Percentiles rank a stretch among this genome's conserved stretches.
Evolutionary conservation across 1,140 invertebrate species (phyloP).

Genomic region (Trichonephila clavipes): DNA sequence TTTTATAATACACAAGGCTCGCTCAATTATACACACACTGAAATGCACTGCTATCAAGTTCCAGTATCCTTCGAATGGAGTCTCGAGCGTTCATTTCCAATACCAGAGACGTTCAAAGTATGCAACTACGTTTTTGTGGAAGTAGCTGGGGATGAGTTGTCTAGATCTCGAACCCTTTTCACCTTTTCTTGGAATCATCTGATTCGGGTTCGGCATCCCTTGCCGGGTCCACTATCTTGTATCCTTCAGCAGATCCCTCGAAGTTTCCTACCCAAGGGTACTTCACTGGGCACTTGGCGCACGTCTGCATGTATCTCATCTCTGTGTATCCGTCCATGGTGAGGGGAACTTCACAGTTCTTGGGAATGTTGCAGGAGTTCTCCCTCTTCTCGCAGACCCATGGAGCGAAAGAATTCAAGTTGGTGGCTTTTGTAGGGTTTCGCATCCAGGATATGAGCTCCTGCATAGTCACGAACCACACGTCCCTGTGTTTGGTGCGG

Average conservation of each 20-base stretch:
- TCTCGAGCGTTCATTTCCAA: too few relatives aligned
- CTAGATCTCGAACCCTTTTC: neutral
- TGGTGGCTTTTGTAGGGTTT: constrained; percentile 92
- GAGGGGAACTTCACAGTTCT: constrained; percentile 91
- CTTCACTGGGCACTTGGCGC: constrained; percentile 94
- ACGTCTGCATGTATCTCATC: constrained; percentile 92
- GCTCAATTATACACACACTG: too few relatives aligned
- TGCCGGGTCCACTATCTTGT: constrained; percentile 59
- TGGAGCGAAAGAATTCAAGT: constrained; percentile 92
- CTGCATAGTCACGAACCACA: constrained; percentile 94
- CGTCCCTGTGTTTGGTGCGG: constrained; percentile 88
- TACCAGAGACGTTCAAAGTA: too few relatives aligned
- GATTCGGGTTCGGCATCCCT: constrained; percentile 12
- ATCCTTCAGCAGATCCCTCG: constrained; percentile 57
- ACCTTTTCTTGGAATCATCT: neutral
- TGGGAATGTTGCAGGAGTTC: constrained; percentile 89
- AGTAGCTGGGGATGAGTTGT: neutral
- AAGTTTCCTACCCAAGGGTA: constrained; percentile 95
- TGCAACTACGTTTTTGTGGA: neutral
- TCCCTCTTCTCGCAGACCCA: constrained; percentile 94
- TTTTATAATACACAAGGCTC: too few relatives aligned
- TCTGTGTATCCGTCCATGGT: constrained; percentile 52
- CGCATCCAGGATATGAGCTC: constrained; percentile 95
- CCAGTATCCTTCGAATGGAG: too few relatives aligned
- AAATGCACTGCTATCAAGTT: too few relatives aligned